Percentiles rank a stretch among this genome's conserved stretches.
Evolutionary conservation across 2,113 vertebrate genomes (phyloP).

Genomic region (Ictalurus punctatus): DNA sequence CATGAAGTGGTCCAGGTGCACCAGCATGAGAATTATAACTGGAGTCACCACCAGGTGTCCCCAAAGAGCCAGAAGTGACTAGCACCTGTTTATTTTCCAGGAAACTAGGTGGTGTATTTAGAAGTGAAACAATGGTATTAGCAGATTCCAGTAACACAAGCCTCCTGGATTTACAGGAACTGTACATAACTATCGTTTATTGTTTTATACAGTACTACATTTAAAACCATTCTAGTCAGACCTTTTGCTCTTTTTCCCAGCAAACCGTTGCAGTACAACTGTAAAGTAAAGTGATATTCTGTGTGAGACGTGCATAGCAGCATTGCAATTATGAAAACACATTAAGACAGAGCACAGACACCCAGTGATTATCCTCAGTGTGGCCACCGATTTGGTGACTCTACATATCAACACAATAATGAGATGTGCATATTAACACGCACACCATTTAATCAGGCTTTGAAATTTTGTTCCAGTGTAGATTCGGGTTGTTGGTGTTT

Average conservation of each 20-base stretch:
- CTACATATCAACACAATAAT: slow-evolving; percentile 10
- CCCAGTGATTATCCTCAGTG: slow-evolving; percentile 33
- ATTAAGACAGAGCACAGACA: slow-evolving; percentile 25
- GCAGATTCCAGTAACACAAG: neutral
- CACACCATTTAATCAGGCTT: neutral
- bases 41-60: slow-evolving; percentile 70
- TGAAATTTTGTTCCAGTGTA: neutral
- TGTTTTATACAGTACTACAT: neutral
- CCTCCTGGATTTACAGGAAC: neutral
- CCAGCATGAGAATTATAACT: neutral
- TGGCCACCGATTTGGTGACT: neutral
- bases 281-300: neutral
- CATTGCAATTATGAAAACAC: slow-evolving; percentile 23
- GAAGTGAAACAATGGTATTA: neutral
- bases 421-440: slow-evolving; percentile 5
- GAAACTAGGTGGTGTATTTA: slow-evolving; percentile 27
- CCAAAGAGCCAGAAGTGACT: slow-evolving; percentile 54
- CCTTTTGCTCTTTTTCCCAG: neutral
- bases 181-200: neutral
- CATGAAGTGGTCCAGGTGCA: neutral
- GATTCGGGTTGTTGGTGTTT: neutral
- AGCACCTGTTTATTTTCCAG: neutral
- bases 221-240: neutral
- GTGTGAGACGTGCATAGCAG: neutral
- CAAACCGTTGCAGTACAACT: neutral